Conservation (phyloP, 2,113 vertebrate species). For the Nesogale talazaci region DNA sequence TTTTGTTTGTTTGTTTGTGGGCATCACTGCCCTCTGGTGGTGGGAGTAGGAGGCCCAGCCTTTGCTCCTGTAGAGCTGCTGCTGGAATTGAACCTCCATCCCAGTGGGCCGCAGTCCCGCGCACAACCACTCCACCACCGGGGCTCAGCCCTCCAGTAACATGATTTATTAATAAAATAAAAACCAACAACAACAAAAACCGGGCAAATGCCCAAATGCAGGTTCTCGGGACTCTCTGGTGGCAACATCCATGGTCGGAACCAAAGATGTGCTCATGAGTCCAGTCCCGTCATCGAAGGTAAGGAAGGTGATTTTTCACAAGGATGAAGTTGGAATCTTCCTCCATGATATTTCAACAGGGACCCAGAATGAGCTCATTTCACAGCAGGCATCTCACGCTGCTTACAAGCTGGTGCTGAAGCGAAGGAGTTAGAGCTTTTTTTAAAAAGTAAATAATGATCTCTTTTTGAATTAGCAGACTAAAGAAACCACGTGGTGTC, state of each 20-base stretch:
- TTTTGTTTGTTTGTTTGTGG: no score
- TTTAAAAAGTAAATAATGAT: background rate
- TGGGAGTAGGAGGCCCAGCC: no score
- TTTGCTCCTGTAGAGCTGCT: no score
- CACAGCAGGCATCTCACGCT: background rate
- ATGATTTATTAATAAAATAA: no score
- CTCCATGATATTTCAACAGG: background rate
- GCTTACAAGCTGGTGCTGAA: no score
- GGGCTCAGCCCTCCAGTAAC: no score
- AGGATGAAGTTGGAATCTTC: background rate
- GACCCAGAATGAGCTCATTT: background rate
- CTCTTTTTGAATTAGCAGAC: background rate
- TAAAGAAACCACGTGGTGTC: background rate
- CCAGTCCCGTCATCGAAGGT: background rate
- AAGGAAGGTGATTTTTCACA: background rate
- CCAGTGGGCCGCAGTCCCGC: no score
- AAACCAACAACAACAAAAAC: background rate
- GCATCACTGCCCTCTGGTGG: no score
- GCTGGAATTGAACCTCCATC: no score
- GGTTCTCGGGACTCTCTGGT: background rate
- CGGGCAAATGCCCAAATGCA: background rate
- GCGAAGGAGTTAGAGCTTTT: background rate
- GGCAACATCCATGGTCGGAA: background rate
- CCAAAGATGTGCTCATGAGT: background rate
- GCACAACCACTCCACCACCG: no score